Percentiles rank a stretch among this genome's conserved stretches.
Evolutionary conservation across 64 coral and sea anemone species (phyloP).

Genomic region (Trachythela sp.): DNA sequence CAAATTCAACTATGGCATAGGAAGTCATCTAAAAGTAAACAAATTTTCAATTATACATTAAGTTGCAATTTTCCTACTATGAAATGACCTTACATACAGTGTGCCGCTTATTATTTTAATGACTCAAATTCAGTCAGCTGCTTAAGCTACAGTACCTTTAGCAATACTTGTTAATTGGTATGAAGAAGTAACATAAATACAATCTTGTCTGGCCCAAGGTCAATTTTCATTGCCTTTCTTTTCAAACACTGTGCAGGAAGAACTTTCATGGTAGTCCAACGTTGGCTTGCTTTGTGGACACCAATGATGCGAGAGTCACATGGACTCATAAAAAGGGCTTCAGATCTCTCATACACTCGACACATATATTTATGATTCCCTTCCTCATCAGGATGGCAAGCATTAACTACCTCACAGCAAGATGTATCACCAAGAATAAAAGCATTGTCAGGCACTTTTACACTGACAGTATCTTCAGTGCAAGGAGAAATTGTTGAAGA

Average conservation of each 20-base stretch:
- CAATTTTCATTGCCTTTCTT: not conserved
- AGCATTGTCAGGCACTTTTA: not conserved
- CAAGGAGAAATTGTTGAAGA: not conserved
- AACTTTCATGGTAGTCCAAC: not conserved
- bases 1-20: not conserved
- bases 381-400: not conserved
- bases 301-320: slow-evolving; percentile 13
- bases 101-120: not conserved
- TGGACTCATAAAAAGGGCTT: not conserved
- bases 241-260: not conserved
- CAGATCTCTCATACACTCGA: not conserved
- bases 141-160: not conserved
- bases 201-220: not conserved
- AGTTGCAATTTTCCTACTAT: too few relatives aligned
- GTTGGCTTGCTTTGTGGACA: not conserved
- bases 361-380: not conserved
- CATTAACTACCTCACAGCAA: not conserved
- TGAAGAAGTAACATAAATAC: not conserved
- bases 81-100: too few relatives aligned
- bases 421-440: not conserved
- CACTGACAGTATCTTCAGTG: not conserved
- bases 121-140: not conserved
- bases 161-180: not conserved
- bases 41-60: not conserved
- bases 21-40: not conserved